Percentiles rank a stretch among this genome's conserved stretches.
Conservation (phyloP, 2,888 invertebrate genomes). For the Flabesymbios commensalis region DNA sequence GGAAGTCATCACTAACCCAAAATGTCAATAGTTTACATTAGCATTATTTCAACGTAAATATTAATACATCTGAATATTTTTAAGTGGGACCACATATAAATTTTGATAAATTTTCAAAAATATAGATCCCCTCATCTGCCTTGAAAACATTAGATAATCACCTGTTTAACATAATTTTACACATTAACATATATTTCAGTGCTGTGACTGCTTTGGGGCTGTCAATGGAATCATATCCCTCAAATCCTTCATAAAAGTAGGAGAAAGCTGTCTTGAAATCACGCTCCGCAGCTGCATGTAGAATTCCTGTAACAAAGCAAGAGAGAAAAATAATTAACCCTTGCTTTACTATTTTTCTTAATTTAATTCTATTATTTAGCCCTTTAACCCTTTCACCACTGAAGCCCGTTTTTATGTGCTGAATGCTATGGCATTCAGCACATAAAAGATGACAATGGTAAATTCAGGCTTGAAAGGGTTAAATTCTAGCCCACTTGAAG, state of each 20-base stretch:
- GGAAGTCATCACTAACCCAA: too few relatives aligned
- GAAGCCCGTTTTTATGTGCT: too few relatives aligned
- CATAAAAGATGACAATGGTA: too few relatives aligned
- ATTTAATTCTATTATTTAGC: not conserved
- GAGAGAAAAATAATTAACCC: not conserved
- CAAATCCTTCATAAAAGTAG: slow-evolving; percentile 99
- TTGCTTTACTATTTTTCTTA: not conserved
- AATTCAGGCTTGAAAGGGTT: too few relatives aligned
- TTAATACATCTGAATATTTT: too few relatives aligned
- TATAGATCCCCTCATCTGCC: not conserved
- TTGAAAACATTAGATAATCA: slow-evolving; percentile 47
- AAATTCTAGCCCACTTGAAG: too few relatives aligned
- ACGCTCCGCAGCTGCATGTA: slow-evolving; percentile 99
- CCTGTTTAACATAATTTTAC: slow-evolving; percentile 94
- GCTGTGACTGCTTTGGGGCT: slow-evolving; percentile 91
- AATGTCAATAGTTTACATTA: too few relatives aligned
- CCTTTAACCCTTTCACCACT: too few relatives aligned
- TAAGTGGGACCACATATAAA: too few relatives aligned
- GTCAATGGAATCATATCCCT: slow-evolving; percentile 91
- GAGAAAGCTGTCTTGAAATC: slow-evolving; percentile 99
- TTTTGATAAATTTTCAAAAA: not conserved
- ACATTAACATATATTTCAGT: slow-evolving; percentile 98
- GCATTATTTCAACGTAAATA: too few relatives aligned
- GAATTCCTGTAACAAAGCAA: slow-evolving; percentile 67
- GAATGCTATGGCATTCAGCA: too few relatives aligned